Evolutionary conservation across 1,140 invertebrate genomes (phyloP).

Genomic region (Ceratina calcarata): DNA sequence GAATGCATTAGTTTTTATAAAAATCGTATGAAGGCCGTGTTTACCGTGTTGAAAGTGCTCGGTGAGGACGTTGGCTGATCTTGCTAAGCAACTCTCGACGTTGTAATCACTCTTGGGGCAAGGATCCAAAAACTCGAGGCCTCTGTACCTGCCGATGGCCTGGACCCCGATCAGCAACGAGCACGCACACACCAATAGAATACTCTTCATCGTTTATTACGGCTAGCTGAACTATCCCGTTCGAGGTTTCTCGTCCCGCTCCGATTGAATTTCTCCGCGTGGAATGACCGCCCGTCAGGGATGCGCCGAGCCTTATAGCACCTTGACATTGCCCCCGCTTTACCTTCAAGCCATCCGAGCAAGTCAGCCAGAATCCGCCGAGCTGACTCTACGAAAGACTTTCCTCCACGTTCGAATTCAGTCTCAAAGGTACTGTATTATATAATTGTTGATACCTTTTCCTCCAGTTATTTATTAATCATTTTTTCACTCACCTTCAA

Average conservation of each 20-base stretch:
- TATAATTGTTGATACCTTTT: background rate
- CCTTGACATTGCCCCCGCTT: conserved; percentile 80
- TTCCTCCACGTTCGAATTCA: background rate
- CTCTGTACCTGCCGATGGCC: conserved; percentile 71
- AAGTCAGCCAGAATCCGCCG: conserved; percentile 26
- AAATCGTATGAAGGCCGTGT: background rate
- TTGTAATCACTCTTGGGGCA: conserved; percentile 85
- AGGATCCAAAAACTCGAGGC: conserved; percentile 83
- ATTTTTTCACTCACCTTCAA: too few relatives aligned
- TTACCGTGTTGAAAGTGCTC: conserved; percentile 84
- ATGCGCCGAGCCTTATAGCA: conserved; percentile 76
- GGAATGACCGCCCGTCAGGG: conserved; percentile 73
- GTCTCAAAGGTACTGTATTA: background rate
- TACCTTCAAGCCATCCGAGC: conserved; percentile 32
- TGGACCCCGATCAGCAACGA: conserved; percentile 51
- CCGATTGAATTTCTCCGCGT: too few relatives aligned
- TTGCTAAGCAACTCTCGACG: conserved; percentile 86
- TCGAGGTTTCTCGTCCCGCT: background rate
- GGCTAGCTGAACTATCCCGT: too few relatives aligned
- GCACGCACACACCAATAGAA: conserved; percentile 54
- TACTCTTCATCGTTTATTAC: conserved; percentile 14
- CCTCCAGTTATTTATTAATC: too few relatives aligned
- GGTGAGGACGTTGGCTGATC: conserved; percentile 86
- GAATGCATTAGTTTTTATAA: too few relatives aligned
- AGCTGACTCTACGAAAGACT: conserved; percentile 2